Conservation (phyloP, 2,797 vertebrate genomes). For the Cossypha caffra region DNA sequence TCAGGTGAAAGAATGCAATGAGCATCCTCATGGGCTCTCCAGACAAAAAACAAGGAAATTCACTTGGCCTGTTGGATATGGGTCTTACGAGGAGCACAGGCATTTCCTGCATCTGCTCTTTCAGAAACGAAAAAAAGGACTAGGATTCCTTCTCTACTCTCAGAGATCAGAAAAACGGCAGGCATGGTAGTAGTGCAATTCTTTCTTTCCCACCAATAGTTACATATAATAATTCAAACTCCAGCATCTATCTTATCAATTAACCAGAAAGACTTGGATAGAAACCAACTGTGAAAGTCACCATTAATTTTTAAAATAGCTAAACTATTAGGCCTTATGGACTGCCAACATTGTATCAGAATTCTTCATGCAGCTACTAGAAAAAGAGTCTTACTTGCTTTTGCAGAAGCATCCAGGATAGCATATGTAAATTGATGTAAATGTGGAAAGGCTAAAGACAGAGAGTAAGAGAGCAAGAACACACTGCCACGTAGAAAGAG, state of each 20-base stretch:
- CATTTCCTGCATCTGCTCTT: not conserved
- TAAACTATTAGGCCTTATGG: not conserved
- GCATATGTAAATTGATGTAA: not conserved
- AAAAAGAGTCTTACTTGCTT: not conserved
- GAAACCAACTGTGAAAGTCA: not conserved
- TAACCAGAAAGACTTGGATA: not conserved
- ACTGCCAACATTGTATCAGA: not conserved
- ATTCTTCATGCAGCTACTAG: not conserved
- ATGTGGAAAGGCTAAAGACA: not conserved
- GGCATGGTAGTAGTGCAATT: not conserved
- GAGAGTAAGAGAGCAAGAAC: not conserved
- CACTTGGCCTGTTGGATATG: rapidly evolving
- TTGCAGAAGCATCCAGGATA: not conserved
- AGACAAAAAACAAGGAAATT: not conserved
- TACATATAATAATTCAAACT: not conserved
- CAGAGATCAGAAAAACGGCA: not conserved
- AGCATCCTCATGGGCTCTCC: not conserved
- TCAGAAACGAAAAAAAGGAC: not conserved
- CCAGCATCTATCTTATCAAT: not conserved
- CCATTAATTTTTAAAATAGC: constrained; percentile 5
- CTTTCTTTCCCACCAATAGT: not conserved
- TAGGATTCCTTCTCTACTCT: not conserved
- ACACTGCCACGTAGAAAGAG: not conserved
- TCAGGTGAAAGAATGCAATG: not conserved
- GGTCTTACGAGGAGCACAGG: not conserved